Base-by-base conservation (phyloP, 2,888 invertebrate species). In the Drosophila longiperda region DNA sequence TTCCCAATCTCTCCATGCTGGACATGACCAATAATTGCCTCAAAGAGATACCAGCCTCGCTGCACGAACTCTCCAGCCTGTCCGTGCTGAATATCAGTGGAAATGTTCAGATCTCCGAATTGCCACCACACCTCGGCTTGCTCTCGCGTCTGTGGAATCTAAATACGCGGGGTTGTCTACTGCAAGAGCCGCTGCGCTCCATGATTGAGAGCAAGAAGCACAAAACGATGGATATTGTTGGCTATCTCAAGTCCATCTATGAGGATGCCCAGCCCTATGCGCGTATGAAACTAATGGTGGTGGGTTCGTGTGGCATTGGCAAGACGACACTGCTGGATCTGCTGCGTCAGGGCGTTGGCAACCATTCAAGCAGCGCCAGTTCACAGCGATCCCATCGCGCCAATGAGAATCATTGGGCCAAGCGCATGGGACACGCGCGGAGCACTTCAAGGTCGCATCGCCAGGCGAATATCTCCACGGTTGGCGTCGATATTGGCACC, bases 401-500 rank as follows among this genome's bases (percentile, higher is more conserved):
- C 17, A 90, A 92, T 2, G 93, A 93, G 49, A 94, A 98, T 95
- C 98, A 98, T 92, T 98, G 98, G 98, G 97, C 98, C 0, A 97
- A 97, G 92, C 95, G 98, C 58, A 98, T 98, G 97, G 98, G 98
- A 38, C 98, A 98, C 92, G 96, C 97, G 90, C 96, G 96, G 81
- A 96, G 97, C 55, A 95, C 96, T 48, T 94, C 96, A 1, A 96
- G 96, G 90, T 96, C 96, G 2, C 95, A 95, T 0, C 95, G 96
- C 9, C 96, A 95, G 33, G 74, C 82, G 0, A 97, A 97, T 84
- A 96, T 99, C 92, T 99, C 99, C 0, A 99, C 99, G 0, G 99
- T 99, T 42, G 99, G 99, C 26, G 99, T 99, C 32, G 99, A 99
- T 93, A 99, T 99, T 81, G 97, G 98, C 52, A 97, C 98, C 80